Evolutionary conservation across 1,140 invertebrate species (phyloP).

Genomic region (Cotesia glomerata): DNA sequence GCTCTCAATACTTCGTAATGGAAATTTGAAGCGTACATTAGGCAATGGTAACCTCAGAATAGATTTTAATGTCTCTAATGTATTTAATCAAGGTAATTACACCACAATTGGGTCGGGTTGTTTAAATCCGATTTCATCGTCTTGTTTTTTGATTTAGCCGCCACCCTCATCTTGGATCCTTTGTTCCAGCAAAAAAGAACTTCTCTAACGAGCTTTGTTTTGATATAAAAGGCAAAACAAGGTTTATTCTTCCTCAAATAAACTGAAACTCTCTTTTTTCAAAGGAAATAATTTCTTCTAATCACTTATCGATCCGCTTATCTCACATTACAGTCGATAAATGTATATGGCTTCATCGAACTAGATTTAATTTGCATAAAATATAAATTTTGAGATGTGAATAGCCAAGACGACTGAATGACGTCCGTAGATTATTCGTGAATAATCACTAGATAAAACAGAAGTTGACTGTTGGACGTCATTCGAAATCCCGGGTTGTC

Average conservation of each 20-base stretch:
- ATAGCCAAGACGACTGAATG: background rate
- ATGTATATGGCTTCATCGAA: background rate
- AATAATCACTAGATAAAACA: background rate
- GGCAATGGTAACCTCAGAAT: background rate
- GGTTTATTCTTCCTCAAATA: no score
- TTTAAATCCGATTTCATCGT: background rate
- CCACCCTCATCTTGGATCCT: background rate
- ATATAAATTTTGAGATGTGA: background rate
- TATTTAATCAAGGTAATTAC: background rate
- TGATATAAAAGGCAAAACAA: no score
- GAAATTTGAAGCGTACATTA: background rate
- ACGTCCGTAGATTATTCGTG: slow-evolving; percentile 5
- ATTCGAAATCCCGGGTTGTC: background rate
- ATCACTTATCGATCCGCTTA: no score
- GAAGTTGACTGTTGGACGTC: background rate
- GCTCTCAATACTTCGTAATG: background rate
- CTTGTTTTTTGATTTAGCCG: background rate
- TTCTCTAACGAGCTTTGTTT: background rate
- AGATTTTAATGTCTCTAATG: background rate
- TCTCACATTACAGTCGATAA: no score
- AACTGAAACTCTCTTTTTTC: no score
- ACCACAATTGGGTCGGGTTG: background rate
- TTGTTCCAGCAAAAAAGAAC: background rate
- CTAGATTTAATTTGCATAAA: background rate
- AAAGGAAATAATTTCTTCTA: no score